These are phyloP conservation scores for Bufo gargarizans DNA, from an alignment of 2,113 vertebrate species.

Conservation along the genomic window DNA sequence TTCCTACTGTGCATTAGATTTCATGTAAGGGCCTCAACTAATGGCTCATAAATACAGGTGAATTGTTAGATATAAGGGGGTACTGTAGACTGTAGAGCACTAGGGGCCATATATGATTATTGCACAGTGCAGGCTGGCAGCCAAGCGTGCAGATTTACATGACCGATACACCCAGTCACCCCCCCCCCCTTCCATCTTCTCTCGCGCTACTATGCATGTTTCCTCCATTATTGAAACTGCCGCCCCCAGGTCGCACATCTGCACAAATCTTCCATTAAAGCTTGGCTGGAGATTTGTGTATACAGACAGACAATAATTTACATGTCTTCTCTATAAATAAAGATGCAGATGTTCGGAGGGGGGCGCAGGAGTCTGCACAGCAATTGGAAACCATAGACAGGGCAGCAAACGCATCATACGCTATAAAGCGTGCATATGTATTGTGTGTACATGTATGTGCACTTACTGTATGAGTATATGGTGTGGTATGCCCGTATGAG, in stretches of 20 bases:
- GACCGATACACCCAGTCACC: neutral
- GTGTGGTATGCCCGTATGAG: too few relatives aligned
- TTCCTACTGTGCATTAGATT: too few relatives aligned
- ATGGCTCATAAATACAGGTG: too few relatives aligned
- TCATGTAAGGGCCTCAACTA: too few relatives aligned
- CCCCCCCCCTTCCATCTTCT: neutral
- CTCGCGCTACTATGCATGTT: neutral
- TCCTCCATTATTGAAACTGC: neutral
- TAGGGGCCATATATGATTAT: too few relatives aligned
- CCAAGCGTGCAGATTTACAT: neutral
- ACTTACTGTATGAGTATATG: too few relatives aligned
- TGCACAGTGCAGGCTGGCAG: too few relatives aligned
- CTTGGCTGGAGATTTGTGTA: conserved; percentile 21
- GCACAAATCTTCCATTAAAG: conserved; percentile 29
- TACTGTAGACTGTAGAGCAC: too few relatives aligned
- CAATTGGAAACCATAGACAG: neutral
- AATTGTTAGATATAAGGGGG: too few relatives aligned
- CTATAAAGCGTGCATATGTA: too few relatives aligned
- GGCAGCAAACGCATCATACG: neutral
- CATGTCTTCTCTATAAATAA: conserved; percentile 36
- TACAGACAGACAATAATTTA: conserved; percentile 21
- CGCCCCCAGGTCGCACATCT: neutral
- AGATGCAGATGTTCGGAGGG: conserved; percentile 27
- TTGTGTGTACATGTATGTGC: too few relatives aligned
- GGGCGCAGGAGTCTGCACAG: conserved; percentile 1